A percentile compares a stretch with the other conserved stretches of the same genome.
Conservation (phyloP, 30 jellyfish, hydroid and myxozoan species). For the Aurelia aurita complex sp. Pacific region DNA sequence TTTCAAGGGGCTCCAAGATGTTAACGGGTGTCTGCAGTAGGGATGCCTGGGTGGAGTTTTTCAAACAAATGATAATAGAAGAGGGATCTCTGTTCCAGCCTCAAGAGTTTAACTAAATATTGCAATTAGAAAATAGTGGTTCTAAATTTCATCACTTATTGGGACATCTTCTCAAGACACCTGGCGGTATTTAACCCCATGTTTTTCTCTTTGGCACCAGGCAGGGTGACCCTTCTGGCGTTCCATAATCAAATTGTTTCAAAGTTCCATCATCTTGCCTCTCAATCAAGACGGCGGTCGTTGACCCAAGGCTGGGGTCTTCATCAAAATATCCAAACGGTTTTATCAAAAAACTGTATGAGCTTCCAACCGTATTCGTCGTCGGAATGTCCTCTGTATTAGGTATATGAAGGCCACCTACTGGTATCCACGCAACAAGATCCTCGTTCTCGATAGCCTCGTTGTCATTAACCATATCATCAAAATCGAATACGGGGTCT, state of each 20-base stretch:
- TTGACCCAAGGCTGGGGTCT: constrained; percentile 67
- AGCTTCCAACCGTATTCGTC: constrained; percentile 48
- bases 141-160: too few species aligned
- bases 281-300: constrained; percentile 29
- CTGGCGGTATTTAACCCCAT: not conserved
- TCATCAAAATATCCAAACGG: constrained; percentile 71
- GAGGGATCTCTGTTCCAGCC: too few species aligned
- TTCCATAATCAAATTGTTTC: constrained; percentile 31
- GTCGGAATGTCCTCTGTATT: constrained; percentile 67
- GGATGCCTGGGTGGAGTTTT: too few species aligned
- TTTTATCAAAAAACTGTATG: constrained; percentile 43
- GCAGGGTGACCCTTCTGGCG: constrained; percentile 59
- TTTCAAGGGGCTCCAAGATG: too few species aligned
- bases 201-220: constrained; percentile 50
- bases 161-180: too few species aligned
- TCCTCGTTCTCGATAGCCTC: constrained; percentile 70
- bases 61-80: too few species aligned
- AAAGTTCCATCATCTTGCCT: constrained; percentile 22
- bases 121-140: too few species aligned
- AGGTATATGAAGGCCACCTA: constrained; percentile 79
- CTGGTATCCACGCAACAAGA: constrained; percentile 69
- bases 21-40: too few species aligned
- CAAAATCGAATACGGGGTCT: constrained; percentile 63
- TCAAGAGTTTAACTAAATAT: too few species aligned
- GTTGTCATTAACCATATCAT: constrained; percentile 46